phyloP scores from a whole-genome alignment of 2,113 vertebrate species.

The Myiagra hebetior region DNA sequence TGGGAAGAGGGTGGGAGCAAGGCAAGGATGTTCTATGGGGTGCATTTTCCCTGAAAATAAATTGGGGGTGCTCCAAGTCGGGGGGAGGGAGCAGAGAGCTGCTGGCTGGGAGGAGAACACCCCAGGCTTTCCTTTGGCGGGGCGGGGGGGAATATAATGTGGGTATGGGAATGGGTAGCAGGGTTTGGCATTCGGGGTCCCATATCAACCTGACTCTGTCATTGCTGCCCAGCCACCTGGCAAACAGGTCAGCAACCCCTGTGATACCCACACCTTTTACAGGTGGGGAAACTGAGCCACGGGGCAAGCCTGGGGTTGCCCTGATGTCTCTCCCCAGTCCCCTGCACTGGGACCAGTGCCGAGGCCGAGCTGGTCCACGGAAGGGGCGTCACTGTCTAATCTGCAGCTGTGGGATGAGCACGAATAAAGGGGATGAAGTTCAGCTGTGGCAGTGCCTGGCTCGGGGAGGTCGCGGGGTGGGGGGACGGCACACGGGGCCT shows the following conservation, averaged over 20 bases:
- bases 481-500: neutral
- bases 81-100: too few relatives aligned
- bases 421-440: neutral
- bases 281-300: neutral
- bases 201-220: neutral
- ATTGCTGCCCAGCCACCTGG: rapidly evolving
- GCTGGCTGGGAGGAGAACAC: neutral
- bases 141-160: neutral
- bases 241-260: neutral
- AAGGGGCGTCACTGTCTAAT: neutral
- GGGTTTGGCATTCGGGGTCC: neutral
- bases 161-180: neutral
- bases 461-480: rapidly evolving
- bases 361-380: neutral
- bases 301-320: neutral
- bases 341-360: neutral
- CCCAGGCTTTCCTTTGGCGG: neutral
- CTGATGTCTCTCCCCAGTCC: too few relatives aligned
- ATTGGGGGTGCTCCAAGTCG: neutral
- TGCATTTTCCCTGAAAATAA: neutral
- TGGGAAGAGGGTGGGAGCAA: neutral
- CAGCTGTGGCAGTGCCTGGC: neutral
- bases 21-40: neutral
- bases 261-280: neutral
- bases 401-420: neutral